Base-by-base conservation (phyloP, 2,113 vertebrate genomes). In the Clinocottus analis region DNA sequence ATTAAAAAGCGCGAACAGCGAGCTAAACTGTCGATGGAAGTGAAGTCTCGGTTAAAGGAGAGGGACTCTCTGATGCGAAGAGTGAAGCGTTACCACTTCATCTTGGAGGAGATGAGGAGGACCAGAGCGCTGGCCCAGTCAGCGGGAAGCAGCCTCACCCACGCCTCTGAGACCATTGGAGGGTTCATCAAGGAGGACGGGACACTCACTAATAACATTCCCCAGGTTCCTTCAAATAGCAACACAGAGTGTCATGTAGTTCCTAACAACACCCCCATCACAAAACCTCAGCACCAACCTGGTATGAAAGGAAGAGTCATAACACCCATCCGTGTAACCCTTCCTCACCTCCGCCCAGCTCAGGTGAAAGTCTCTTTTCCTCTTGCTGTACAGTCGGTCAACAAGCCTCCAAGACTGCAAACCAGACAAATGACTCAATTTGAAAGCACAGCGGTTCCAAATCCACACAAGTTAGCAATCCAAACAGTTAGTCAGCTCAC, bases 1-100 rank as follows among this genome's bases (percentile, higher is more conserved):
- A 27, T 94, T 4, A 95, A 95, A 51, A 95, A 95, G 79, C 91
- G 94, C 0, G 94, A 95, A 23, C 95, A 96, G 87, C 90, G 95
- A 61, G 95, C 94, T 0, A 95, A 94, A 45, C 89, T 94, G 79
- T 92, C 95, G 0, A n/a, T 83, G 58, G 94, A 93, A 41, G 72
- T 86, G n/a, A 95, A 91, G 72, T 66, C 78, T 7, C 88, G 84
- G 17, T 5, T 94, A 61, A 95, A 93, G 77, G 95, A 96, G 82
- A 90, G 79, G 51, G 92, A 94, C 49, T 85, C 91, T 1, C 67
- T 94, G n/a, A 88, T 90, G 89, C 85, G 92, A 2, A 85, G 91
- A 23, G 86, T 93, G 27, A 94, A 91, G 37, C 92, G 89, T 1
- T 94, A 92, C 79, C 93, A 93, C 69, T 76, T 70, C 1, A 94